Percentiles rank a stretch among this genome's conserved stretches.
Evolutionary conservation across 2,888 invertebrate species (phyloP).

Genomic region (Calliphora vomitoria): DNA sequence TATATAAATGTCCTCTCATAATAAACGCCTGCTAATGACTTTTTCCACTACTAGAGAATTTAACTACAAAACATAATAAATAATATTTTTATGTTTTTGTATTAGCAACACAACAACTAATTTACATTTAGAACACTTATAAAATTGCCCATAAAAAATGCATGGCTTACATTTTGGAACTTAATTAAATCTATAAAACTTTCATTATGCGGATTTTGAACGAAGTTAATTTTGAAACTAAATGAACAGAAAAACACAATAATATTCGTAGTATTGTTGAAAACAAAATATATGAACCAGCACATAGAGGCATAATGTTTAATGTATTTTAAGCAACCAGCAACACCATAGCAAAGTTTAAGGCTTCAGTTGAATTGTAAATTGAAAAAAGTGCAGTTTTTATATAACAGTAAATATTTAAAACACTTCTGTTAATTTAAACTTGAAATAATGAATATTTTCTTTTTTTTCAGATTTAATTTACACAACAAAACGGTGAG

Average conservation of each 20-base stretch:
- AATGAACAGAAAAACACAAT: background rate
- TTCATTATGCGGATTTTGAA: background rate
- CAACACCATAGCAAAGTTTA: background rate
- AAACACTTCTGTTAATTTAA: no score
- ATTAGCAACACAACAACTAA: background rate
- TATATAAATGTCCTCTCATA: background rate
- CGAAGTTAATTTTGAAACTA: background rate
- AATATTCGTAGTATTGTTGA: background rate
- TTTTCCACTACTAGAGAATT: background rate
- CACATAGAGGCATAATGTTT: background rate
- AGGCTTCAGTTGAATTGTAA: background rate
- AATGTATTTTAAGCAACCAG: background rate
- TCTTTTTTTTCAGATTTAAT: background rate
- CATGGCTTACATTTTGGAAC: slow-evolving; percentile 12
- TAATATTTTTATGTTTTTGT: background rate
- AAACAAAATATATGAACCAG: background rate
- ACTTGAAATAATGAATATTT: background rate
- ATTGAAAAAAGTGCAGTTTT: no score
- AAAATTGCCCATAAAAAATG: background rate
- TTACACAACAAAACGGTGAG: background rate
- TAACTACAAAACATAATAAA: background rate
- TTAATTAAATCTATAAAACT: background rate
- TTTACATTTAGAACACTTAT: background rate
- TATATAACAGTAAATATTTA: no score
- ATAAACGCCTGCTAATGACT: background rate